Evolutionary conservation across 2,888 invertebrate genomes (phyloP), one percentile per base, ranked within the genome.

Genomic region (Agrochola lota): DNA sequence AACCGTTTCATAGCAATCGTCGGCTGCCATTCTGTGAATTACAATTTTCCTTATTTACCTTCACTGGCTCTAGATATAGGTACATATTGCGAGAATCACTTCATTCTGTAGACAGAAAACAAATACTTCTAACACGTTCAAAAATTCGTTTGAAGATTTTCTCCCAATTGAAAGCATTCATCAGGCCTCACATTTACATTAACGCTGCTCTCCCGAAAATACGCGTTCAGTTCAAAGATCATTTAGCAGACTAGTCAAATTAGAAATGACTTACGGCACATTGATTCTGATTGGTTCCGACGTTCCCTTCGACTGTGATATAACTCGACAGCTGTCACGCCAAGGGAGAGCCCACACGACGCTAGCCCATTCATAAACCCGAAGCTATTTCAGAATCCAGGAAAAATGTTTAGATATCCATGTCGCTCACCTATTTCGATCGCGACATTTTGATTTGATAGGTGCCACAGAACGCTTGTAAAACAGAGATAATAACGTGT

Each of bases 401-500:
- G 63, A 84, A 84, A 85, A 85, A 85, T 85, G 62, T 75, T 82
- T 77, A 69, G 46, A 73, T 77, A 79, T 71, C 59, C 66, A 78
- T 88, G 86, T 84, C n/a, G n/a, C n/a, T n/a, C 85, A 80, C 49
- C 81, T 87, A 85, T 81, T 87, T 84, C 69, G 63, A 83, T 70
- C 64, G 69, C 77, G 75, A 79, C 83, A 73, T 82, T 85, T 81
- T 84, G 80, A 82, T 85, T 85, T 81, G 81, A 83, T 85, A 81
- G 80, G 67, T 80, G 81, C 71, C 82, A 60, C 72, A 60, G 82
- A 78, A 83, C 71, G 74, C 74, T 80, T 85, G 87, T 89, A 84
- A 87, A 90, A 85, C 79, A 74, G 79, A 83, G 64, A 83, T 84
- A 83, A 88, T 81, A 67, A 80, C 78, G 80, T 86, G 83, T 90